Evolutionary conservation across 2,113 vertebrate genomes (phyloP).

Genomic region (Motacilla alba): DNA sequence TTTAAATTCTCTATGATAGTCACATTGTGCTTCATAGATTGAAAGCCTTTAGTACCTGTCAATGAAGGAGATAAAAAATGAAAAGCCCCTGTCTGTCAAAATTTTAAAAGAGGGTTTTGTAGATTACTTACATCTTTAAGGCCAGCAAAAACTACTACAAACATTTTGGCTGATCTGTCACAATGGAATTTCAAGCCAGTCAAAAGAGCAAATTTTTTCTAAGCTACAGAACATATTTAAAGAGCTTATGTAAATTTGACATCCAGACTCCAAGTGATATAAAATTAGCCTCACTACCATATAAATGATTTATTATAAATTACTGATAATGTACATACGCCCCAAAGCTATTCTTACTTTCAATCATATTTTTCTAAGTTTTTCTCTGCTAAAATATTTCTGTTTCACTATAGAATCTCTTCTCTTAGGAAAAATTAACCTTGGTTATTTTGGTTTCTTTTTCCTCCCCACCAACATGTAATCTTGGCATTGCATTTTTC

Average conservation of each 20-base stretch:
- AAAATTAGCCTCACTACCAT: not conserved
- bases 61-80: not conserved
- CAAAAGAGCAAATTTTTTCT: not conserved
- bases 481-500: not conserved
- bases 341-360: not conserved
- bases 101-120: not conserved
- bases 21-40: not conserved
- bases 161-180: not conserved
- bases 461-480: rapidly evolving
- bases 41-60: not conserved
- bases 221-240: not conserved
- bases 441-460: not conserved
- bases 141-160: not conserved
- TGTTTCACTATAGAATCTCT: not conserved
- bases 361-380: not conserved
- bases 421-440: not conserved
- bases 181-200: not conserved
- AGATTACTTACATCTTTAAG: not conserved
- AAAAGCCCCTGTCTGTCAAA: not conserved
- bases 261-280: not conserved
- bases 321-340: not conserved
- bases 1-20: not conserved
- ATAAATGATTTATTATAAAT: not conserved
- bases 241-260: not conserved
- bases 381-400: not conserved